Evolutionary conservation across 1,140 invertebrate genomes (phyloP).

Genomic region (Telenomus remus): DNA sequence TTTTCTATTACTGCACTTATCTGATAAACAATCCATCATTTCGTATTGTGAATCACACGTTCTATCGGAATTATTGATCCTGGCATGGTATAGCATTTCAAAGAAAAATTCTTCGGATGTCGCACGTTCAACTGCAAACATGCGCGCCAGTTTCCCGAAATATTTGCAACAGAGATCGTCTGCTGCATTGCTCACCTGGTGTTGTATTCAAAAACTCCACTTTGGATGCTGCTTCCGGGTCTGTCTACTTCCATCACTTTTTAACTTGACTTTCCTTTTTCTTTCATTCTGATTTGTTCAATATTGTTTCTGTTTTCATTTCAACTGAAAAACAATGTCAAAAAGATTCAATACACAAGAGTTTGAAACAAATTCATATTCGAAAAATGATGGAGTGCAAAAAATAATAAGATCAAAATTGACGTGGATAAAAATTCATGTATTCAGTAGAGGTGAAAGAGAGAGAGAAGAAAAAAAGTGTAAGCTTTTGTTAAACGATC

Average conservation of each 20-base stretch:
- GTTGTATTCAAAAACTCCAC: not conserved
- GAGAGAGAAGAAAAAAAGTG: conserved; percentile 26
- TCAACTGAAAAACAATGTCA: not conserved
- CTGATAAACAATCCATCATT: no score
- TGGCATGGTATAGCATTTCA: not conserved
- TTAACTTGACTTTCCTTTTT: no score
- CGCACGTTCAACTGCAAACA: not conserved
- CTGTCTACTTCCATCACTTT: no score
- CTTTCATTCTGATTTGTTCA: no score
- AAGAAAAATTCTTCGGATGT: conserved; percentile 3
- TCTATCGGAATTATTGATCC: conserved; percentile 1
- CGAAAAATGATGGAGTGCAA: no score
- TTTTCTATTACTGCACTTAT: no score
- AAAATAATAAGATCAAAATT: not conserved
- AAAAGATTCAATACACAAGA: not conserved
- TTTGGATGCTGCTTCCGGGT: not conserved
- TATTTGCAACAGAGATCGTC: not conserved
- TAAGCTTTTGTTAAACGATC: conserved; percentile 29
- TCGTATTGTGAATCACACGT: not conserved
- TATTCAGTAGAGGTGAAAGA: conserved; percentile 8
- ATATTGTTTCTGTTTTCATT: no score
- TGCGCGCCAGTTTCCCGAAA: conserved; percentile 6
- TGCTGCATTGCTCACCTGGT: not conserved
- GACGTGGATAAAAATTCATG: conserved; percentile 8
- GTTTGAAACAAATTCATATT: no score